phyloP scores from a whole-genome alignment of 2,888 invertebrate species.

The Limnephilus lunatus region DNA sequence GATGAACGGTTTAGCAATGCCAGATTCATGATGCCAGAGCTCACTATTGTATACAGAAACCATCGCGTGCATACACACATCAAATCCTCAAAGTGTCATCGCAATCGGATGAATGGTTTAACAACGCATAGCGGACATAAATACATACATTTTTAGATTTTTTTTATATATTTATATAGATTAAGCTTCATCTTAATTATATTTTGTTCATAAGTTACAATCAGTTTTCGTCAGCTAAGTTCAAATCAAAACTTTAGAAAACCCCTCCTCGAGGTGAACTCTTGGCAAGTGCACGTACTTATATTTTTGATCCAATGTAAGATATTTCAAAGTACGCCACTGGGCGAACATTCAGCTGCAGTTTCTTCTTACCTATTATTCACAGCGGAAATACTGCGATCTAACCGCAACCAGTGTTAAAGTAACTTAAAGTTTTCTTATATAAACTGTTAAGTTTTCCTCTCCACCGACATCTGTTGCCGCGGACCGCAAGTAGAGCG shows the following conservation, averaged over 20 bases:
- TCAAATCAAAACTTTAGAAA: background rate
- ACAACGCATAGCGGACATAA: too few species aligned
- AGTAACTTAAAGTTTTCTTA: background rate
- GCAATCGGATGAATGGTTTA: too few species aligned
- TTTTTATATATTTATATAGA: too few species aligned
- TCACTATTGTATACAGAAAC: too few species aligned
- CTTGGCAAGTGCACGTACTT: background rate
- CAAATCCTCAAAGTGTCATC: too few species aligned
- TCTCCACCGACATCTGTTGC: conserved; percentile 5
- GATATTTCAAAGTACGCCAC: background rate
- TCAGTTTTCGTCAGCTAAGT: too few species aligned
- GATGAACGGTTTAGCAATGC: too few species aligned
- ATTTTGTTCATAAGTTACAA: too few species aligned
- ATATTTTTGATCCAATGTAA: background rate
- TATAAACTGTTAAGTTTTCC: conserved; percentile 22
- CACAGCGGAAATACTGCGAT: conserved; percentile 26
- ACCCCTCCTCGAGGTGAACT: background rate
- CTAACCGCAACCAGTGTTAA: background rate
- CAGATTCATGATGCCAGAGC: too few species aligned
- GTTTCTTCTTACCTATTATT: background rate
- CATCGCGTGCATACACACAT: too few species aligned
- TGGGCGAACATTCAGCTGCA: background rate
- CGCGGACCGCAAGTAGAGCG: background rate
- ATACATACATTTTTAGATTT: too few species aligned
- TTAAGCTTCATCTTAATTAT: too few species aligned